Base-by-base conservation (phyloP, 1,140 invertebrate genomes). In the Mamestra configurata region DNA sequence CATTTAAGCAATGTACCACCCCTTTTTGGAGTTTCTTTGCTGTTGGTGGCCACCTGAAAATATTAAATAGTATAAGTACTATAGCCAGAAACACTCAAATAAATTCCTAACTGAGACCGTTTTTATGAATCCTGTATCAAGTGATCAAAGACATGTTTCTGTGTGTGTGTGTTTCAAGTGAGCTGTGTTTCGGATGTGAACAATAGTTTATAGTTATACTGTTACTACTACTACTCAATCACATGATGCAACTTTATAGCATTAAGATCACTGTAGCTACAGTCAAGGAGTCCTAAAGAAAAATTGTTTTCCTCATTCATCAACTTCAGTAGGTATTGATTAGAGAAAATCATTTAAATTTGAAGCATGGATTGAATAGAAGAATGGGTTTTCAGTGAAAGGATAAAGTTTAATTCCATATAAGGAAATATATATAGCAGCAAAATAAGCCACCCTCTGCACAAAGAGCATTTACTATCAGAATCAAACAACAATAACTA, bases 1-100 rank as follows among this genome's bases (percentile, higher is more conserved):
- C 95, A 95, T 88, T 95, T 94, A 72, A 95, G 70, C 64, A 94
- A 83, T 77, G 93, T 95, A 88, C 93, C 91, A 80, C 90, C 93
- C 49, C 93, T 87, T 85, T 95, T 95, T 20, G 94, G 90, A 57
- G 92, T 94, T 77, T 95, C 93, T 84, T 93, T 93, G 79, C 88
- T 93, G 55, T 85, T 89, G 66, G 92, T 89, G 61, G 92, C 82
- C 43, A 77, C 75, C 75, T 77, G 61, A 68, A 77, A 77, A 68
- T 11, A 6, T 24, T 22, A 66, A 20, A 66, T 8, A 40, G n/a
- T 11, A 37, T 64, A 8, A 20, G n/a, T 1, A 64, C 27, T 64
- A 24, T 18, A 13, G 11, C 22, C 2, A 13, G 10, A 13, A 24
- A 5, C 2, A 27, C 4, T 13, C 2, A n/a, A 49, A 49, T n/a